phyloP scores from a whole-genome alignment of 1,140 invertebrate genomes.

The Notospermus geniculatus region DNA sequence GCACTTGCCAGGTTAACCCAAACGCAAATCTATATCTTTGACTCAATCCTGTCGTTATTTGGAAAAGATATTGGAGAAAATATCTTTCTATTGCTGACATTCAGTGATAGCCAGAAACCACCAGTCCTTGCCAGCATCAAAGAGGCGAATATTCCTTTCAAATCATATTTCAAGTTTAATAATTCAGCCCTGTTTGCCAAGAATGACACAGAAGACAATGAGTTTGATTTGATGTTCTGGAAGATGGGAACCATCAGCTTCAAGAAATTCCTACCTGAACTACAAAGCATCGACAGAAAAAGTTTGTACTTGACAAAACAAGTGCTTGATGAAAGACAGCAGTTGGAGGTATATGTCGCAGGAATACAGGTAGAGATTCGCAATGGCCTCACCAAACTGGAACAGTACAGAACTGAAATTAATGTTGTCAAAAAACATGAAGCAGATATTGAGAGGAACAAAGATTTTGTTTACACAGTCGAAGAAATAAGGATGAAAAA shows the following conservation, averaged over 20 bases:
- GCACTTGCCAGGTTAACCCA: constrained; percentile 3
- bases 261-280: constrained; percentile 19
- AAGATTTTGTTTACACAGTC: constrained; percentile 23
- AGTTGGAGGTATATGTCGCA: constrained; percentile 14
- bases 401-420: constrained; percentile 13
- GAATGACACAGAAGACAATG: neutral
- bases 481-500: constrained; percentile 11
- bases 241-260: constrained; percentile 26
- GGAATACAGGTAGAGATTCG: constrained; percentile 18
- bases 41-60: constrained; percentile 32
- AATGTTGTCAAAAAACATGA: constrained; percentile 18
- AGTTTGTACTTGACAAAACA: constrained; percentile 25
- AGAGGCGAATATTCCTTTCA: constrained; percentile 22
- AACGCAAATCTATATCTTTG: constrained; percentile 28
- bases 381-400: constrained; percentile 14
- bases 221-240: constrained; percentile 21
- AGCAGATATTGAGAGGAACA: constrained; percentile 24
- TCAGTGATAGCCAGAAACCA: constrained; percentile 25
- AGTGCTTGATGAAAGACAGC: constrained; percentile 18
- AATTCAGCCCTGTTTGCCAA: constrained; percentile 15
- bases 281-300: constrained; percentile 16
- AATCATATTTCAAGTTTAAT: constrained; percentile 13
- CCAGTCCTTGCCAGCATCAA: constrained; percentile 24
- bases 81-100: constrained; percentile 31
- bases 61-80: constrained; percentile 33